Conservation (phyloP, 2,888 invertebrate species). For the Platerodrilus igneus region DNA sequence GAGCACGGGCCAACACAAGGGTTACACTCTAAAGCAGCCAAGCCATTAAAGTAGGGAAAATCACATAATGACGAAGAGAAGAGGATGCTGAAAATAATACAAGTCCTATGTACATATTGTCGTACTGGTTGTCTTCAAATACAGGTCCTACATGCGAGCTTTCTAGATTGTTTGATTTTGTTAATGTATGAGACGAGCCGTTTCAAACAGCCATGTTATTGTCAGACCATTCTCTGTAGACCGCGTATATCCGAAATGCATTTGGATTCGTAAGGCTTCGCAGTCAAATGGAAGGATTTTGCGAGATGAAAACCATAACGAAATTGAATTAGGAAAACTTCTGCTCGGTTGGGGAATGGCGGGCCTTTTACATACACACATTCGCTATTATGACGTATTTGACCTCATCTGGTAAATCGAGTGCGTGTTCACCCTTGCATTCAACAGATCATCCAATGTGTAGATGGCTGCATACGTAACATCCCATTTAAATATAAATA, state of each 20-base stretch:
- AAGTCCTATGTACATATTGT: background rate
- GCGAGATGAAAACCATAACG: slow-evolving; percentile 38
- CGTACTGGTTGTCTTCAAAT: slow-evolving; percentile 4
- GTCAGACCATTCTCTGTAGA: slow-evolving; percentile 30
- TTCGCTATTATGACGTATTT: slow-evolving; percentile 16
- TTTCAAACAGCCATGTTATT: slow-evolving; percentile 28
- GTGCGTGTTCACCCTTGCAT: slow-evolving; percentile 14
- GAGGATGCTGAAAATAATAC: too few species aligned
- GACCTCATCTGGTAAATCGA: slow-evolving; percentile 13
- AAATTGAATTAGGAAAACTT: slow-evolving; percentile 38
- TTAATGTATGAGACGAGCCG: slow-evolving; percentile 18
- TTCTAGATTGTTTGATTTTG: slow-evolving; percentile 18
- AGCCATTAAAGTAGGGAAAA: slow-evolving; percentile 34
- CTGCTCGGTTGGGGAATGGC: slow-evolving; percentile 32
- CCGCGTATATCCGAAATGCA: slow-evolving; percentile 24
- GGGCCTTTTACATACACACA: slow-evolving; percentile 21
- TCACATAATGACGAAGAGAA: slow-evolving; percentile 31
- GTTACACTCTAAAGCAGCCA: slow-evolving; percentile 37
- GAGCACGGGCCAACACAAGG: slow-evolving; percentile 37
- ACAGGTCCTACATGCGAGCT: slow-evolving; percentile 4
- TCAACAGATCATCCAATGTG: slow-evolving; percentile 14
- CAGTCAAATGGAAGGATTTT: slow-evolving; percentile 33
- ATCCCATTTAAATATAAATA: slow-evolving; percentile 16
- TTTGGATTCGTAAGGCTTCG: slow-evolving; percentile 31
- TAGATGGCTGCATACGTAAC: slow-evolving; percentile 15